Percentiles rank a stretch among this genome's conserved stretches.
Evolutionary conservation across 2,113 vertebrate genomes (phyloP).

Genomic region (Mugil cephalus): DNA sequence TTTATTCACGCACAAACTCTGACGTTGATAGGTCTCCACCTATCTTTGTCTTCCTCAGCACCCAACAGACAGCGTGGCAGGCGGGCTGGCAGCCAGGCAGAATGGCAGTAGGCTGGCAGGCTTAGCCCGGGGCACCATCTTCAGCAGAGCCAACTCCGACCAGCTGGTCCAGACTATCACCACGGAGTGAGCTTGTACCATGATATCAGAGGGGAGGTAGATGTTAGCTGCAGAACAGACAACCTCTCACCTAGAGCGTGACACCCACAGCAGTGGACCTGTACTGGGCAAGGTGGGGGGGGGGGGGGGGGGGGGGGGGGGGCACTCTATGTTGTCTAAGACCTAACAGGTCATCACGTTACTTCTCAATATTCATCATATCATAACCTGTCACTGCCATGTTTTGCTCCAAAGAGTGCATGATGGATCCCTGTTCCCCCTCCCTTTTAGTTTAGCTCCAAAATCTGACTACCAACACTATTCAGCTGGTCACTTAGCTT

Average conservation of each 20-base stretch:
- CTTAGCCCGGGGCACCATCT: constrained; percentile 68
- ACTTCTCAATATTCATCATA: constrained; percentile 26
- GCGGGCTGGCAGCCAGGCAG: constrained; percentile 66
- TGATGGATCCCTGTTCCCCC: constrained; percentile 37
- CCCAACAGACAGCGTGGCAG: constrained; percentile 75
- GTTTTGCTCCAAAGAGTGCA: constrained; percentile 30
- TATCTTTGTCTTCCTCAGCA: constrained; percentile 65
- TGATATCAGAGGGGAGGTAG: constrained; percentile 56
- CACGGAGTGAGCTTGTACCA: constrained; percentile 55
- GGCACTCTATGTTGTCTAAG: constrained; percentile 42
- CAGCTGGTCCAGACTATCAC: constrained; percentile 74
- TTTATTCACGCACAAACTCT: constrained; percentile 59
- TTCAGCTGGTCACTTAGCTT: constrained; percentile 19
- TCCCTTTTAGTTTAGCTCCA: too few species aligned
- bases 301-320: constrained; percentile 50
- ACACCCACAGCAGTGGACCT: constrained; percentile 55
- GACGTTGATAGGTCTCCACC: constrained; percentile 67
- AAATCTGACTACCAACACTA: not conserved
- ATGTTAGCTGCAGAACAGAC: constrained; percentile 62
- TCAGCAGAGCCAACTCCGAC: constrained; percentile 72
- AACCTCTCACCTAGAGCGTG: constrained; percentile 54
- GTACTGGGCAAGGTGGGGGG: constrained; percentile 17
- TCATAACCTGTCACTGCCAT: not conserved
- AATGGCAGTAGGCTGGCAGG: constrained; percentile 73
- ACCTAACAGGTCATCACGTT: constrained; percentile 46